Base-by-base conservation (phyloP, 2,888 invertebrate genomes). In the Drosophila gaucha region DNA sequence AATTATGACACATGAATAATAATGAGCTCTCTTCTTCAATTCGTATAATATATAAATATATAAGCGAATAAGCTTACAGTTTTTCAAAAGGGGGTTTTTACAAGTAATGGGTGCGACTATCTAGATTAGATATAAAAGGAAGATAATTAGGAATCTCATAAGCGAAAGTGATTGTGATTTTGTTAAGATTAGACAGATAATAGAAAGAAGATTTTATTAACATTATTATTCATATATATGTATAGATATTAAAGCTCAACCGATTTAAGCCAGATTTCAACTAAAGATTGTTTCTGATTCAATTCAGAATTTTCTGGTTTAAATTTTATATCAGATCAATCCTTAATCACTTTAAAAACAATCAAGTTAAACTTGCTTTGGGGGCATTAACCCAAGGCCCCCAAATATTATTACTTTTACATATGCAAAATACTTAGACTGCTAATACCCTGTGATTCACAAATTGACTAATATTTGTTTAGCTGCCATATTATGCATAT, bases 1-100 rank as follows among this genome's bases (percentile, higher is more conserved):
- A 57, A 66, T 39, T 62, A 31, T 74, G 38, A 41, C 60, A 73
- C 38, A 52, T 51, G 16, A 22, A 65, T 66, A 60, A 46, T 66
- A 76, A 67, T 47, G 49, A 47, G 63, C 10, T 44, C 2, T 39
- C 20, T 5, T 38, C 38, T 52, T 55, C 24, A n/a, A n/a, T n/a
- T n/a, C n/a, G n/a, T n/a, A n/a, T n/a, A n/a, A n/a, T n/a, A n/a
- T n/a, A n/a, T n/a, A n/a, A n/a, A n/a, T n/a, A n/a, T n/a, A n/a
- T n/a, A n/a, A n/a, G n/a, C n/a, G n/a, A n/a, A n/a, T n/a, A n/a
- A n/a, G n/a, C n/a, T n/a, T 26, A 28, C 10, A 28, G 33, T 36
- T 2, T 26, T 50, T 28, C 10, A 24, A 3, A 12, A 31, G 31
- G 38, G 33, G 31, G 1, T 16, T 18, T 52, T 46, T 43, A 28